Evolutionary conservation across 2,888 invertebrate species (phyloP), one percentile per base, ranked within the genome.

Genomic region (Toxonevra muliebris): DNA sequence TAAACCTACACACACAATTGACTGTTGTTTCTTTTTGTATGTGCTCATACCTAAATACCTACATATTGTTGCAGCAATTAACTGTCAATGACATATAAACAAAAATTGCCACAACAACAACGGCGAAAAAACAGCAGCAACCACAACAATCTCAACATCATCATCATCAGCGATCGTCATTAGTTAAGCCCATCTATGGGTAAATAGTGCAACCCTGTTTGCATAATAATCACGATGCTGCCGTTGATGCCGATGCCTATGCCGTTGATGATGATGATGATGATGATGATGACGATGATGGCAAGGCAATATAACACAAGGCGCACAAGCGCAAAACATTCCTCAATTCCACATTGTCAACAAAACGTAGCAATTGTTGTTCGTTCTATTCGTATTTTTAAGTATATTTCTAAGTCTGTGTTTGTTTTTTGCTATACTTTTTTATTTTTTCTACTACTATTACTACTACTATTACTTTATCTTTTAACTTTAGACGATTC

Each of bases 191-290:
- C 84, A 82, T 84, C 79, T 83, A 82, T 82, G 83, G 83, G 79
- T 80, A 83, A 83, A 79, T 83, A 84, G 83, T 83, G 81, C 84
- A 82, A 82, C 82, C 80, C 83, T 79, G 82, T 83, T 84, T 84
- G 84, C 84, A 83, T 83, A 83, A 83, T 83, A 82, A 83, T 82
- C 82, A 81, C 17, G 43, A 50, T 48, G 53, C 40, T 42, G 52
- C 45, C 45, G 63, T 20, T 30, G 61, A 13, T 13, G 57, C 41
- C 8, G 61, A 54, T 5, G 62, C 30, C 17, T 42, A 19, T 15
- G 58, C 50, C 52, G 65, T 30, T 12, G 60, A 2, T 17, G 30
- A 4, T 5, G 48, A 4, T 30, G 30, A 4, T 5, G 48, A 4
- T 30, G 30, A 30, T 30, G 7, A 30, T 30, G 30, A 30, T 30